Conservation (phyloP, 2,888 invertebrate species). For the Parapristionchus giblindavisi region DNA sequence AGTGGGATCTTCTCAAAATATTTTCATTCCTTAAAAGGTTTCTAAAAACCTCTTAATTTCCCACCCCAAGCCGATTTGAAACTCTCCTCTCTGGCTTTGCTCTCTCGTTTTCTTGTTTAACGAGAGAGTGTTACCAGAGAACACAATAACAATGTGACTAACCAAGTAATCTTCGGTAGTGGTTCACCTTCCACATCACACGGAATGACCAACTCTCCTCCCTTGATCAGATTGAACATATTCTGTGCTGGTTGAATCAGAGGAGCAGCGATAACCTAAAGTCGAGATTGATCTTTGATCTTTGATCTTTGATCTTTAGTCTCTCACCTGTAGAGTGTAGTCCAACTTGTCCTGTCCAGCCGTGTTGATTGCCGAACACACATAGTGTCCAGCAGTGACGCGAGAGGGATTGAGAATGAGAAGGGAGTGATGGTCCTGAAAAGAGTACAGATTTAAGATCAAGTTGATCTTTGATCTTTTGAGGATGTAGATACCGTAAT, state of each 20-base stretch:
- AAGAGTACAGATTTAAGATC: no score
- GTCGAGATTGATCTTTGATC: background rate
- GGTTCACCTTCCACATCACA: conserved; percentile 64
- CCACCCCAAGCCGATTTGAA: no score
- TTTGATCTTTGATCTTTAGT: background rate
- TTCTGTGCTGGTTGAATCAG: conserved; percentile 60
- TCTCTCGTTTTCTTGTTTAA: no score
- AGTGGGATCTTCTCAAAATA: background rate
- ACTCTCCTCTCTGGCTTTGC: no score
- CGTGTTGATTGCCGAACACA: conserved; percentile 76
- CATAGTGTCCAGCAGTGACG: conserved; percentile 72
- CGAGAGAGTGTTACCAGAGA: no score
- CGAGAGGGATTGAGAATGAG: conserved; percentile 56
- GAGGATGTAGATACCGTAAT: conserved; percentile 60
- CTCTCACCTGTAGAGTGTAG: conserved; percentile 2
- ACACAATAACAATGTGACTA: background rate
- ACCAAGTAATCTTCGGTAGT: conserved; percentile 61
- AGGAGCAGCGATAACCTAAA: conserved; percentile 53
- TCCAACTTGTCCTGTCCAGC: conserved; percentile 74
- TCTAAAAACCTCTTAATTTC: no score
- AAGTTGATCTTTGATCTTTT: no score
- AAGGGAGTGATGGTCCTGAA: conserved; percentile 62
- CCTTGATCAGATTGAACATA: conserved; percentile 64
- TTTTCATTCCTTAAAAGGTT: no score
- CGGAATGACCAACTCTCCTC: conserved; percentile 59